Conservation (phyloP, 2,888 invertebrate species). For the Scelioninae gen. 1 region DNA sequence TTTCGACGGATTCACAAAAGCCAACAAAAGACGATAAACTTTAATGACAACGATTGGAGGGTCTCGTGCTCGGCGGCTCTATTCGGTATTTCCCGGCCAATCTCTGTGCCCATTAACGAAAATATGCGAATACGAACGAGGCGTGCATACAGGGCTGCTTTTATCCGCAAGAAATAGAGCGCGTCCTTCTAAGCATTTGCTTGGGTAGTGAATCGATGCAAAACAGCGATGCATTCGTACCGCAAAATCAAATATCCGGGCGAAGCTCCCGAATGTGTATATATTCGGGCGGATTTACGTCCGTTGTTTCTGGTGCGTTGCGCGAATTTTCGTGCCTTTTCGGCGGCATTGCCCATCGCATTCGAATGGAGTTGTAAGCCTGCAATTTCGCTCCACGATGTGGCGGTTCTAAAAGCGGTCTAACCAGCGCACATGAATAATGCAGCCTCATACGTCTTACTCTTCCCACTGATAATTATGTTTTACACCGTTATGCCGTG, state of each 20-base stretch:
- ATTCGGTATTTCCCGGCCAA: conserved; percentile 22
- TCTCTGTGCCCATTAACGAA: conserved; percentile 50
- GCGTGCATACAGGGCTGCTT: conserved; percentile 37
- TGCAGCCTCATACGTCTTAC: conserved; percentile 80
- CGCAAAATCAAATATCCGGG: conserved; percentile 69
- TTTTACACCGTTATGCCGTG: conserved; percentile 82
- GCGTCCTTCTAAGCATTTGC: conserved; percentile 69
- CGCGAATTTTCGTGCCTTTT: conserved; percentile 67
- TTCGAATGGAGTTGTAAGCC: conserved; percentile 76
- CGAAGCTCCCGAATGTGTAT: conserved; percentile 58
- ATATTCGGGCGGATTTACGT: conserved; percentile 67
- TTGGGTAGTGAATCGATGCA: conserved; percentile 71
- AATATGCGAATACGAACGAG: conserved; percentile 46
- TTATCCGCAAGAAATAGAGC: conserved; percentile 58
- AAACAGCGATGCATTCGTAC: conserved; percentile 56
- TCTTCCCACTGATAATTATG: conserved; percentile 81
- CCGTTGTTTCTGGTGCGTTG: conserved; percentile 66
- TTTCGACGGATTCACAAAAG: background rate
- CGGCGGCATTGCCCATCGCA: conserved; percentile 70
- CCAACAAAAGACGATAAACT: conserved; percentile 47
- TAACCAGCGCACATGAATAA: conserved; percentile 80
- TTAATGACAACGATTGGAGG: conserved; percentile 39
- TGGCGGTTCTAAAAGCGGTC: conserved; percentile 77
- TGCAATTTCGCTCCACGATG: conserved; percentile 74
- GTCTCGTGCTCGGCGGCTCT: background rate